Base-by-base conservation (phyloP, 2,113 vertebrate species). In the Vidua chalybeata region DNA sequence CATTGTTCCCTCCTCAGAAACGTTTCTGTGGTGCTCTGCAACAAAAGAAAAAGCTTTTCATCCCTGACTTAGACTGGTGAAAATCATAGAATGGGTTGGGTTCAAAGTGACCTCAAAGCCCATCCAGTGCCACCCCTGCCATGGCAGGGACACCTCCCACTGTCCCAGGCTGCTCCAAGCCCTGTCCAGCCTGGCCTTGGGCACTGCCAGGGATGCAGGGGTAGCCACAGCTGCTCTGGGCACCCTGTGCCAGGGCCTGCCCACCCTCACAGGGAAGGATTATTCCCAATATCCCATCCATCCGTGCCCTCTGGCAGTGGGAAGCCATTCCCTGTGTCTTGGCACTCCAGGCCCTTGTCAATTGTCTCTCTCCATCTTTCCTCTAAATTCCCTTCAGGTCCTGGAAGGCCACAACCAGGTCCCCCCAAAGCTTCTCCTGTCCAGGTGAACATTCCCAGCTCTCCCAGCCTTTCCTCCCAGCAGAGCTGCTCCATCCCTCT, bases 181-280 rank as follows among this genome's bases (percentile, higher is more conserved):
- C 48, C 55, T 11, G 2, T n/a, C 64, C 85, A 88, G 0, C 51
- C 67, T 66, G 76, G 35, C 51, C 51, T 73, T 58, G 67, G 59
- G 7, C 86, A 66, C 59, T 81, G 13, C 67, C 86, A 81, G 76
- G 51, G 51, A 73, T 88, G 22, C 58, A 84, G 76, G 59, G 51
- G 43, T 76, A 80, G 67, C 76, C 76, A 2, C 76, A 88, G 76
- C 76, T 73, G 4, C 76, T 80, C 85, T 79, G 85, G 13, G 30
- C 30, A 72, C 11, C 11, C 75, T 73, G 67, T 49, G 51, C 67
- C 85, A 88, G 75, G 56, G 31, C 58, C 56, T 88, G 1, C 11
- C n/a, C 41, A 31, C 49, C 20, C 24, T 48, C 2, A 0, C 48
- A 79, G 48, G 33, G 15, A 35, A 33, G 1, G 0, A 39, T 61